Base-by-base conservation (phyloP, 53 echinoderm and acorn worm genomes). In the Luidia sarsii region DNA sequence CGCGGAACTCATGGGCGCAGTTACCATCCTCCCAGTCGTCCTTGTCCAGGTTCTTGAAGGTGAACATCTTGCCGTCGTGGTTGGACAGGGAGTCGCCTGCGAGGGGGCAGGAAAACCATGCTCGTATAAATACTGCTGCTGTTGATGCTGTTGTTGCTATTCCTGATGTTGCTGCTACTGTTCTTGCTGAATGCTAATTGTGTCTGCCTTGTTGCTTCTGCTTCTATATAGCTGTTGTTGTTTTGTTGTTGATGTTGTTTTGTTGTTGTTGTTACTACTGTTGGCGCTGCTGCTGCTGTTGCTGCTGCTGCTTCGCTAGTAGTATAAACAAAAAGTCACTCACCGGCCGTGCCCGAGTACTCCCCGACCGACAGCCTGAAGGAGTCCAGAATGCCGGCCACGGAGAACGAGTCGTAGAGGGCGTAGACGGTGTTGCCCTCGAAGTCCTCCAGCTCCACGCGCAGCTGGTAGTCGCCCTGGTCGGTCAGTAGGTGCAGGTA, bases 311-410 rank as follows among this genome's bases (percentile, higher is more conserved):
- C n/a, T n/a, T n/a, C n/a, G n/a, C n/a, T n/a, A n/a, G n/a, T n/a
- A n/a, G n/a, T n/a, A n/a, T n/a, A n/a, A n/a, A n/a, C n/a, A n/a
- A n/a, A n/a, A n/a, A n/a, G n/a, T n/a, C n/a, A n/a, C 80, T 90
- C 83, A 96, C 97, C 97, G 8, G 97, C 93, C n/a, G 83, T 86
- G 29, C 97, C 97, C 55, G 72, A 72, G 43, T 96, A 96, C 18
- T 71, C 83, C 18, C 89, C 91, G 14, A 96, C 54, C 6, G 67
- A 64, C 19, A 93, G 45, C 27, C 48, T 48, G 65, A 90, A 96
- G 59, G 86, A 83, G 48, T 82, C 79, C 37, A 46, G 52, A 14
- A 60, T 56, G n/a, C 72, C 83, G 1, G 80, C 86, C 2, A 96
- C 77, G 18, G 63, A 62, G 35, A 96, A 93, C 46, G 68, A 43